Conservation (phyloP, 2,797 vertebrate species). For the Parauchenoglanis punctatus region DNA sequence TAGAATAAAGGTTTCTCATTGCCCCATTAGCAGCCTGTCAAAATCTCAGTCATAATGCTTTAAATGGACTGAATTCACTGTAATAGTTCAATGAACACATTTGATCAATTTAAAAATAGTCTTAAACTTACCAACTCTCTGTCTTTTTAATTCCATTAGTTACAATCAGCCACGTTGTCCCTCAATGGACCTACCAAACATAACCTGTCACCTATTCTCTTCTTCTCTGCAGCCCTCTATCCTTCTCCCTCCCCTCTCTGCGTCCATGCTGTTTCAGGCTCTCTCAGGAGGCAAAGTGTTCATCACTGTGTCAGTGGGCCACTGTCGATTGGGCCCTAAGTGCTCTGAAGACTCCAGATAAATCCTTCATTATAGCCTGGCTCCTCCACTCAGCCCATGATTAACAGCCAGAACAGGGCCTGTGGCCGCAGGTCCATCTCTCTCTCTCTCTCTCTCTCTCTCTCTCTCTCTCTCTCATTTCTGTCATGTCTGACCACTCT, state of each 20-base stretch:
- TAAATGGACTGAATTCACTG: background rate
- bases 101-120: conserved; percentile 9
- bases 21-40: conserved; percentile 29
- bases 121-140: conserved; percentile 59
- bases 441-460: conserved; percentile 24
- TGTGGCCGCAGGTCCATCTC: conserved; percentile 46
- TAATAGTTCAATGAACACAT: background rate
- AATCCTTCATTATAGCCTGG: conserved; percentile 70
- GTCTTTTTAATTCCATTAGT: conserved; percentile 63
- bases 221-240: conserved; percentile 41
- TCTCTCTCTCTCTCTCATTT: conserved; percentile 30
- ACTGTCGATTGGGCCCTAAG: conserved; percentile 68
- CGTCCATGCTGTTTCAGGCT: conserved; percentile 56
- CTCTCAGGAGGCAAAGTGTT: conserved; percentile 68
- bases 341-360: conserved; percentile 70
- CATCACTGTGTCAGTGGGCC: conserved; percentile 64
- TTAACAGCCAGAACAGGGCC: conserved; percentile 61
- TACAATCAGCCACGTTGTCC: conserved; percentile 51
- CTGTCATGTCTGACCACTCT: conserved; percentile 50
- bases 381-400: conserved; percentile 65
- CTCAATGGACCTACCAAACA: conserved; percentile 64
- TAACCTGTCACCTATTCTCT: conserved; percentile 64
- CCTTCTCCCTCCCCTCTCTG: conserved; percentile 41
- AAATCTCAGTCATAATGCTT: background rate
- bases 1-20: conserved; percentile 9